Percentiles rank a stretch among this genome's conserved stretches.
Evolutionary conservation across 2,113 vertebrate genomes (phyloP).

Genomic region (Sciurus niger): DNA sequence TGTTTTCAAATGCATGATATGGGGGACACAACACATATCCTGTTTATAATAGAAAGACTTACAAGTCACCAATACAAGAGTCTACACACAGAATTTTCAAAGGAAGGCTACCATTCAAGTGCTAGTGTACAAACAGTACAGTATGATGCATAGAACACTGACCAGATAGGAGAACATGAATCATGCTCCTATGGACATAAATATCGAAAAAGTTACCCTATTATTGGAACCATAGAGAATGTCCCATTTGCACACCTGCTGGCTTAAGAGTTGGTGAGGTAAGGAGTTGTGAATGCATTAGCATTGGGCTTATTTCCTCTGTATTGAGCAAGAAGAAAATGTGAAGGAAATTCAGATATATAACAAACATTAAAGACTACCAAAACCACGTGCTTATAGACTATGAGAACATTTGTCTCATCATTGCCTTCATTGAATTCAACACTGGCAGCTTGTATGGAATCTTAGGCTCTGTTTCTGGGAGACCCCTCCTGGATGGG

Average conservation of each 20-base stretch:
- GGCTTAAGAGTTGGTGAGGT: not conserved
- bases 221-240: not conserved
- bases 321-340: constrained; percentile 17
- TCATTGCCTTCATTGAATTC: not conserved
- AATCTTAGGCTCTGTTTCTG: not conserved
- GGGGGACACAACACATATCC: not conserved
- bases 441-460: not conserved
- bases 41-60: not conserved
- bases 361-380: not conserved
- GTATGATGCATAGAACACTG: not conserved
- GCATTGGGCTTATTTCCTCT: not conserved
- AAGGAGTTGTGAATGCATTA: not conserved
- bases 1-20: not conserved
- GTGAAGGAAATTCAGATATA: constrained; percentile 5
- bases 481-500: not conserved
- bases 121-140: not conserved
- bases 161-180: not conserved
- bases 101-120: constrained; percentile 22
- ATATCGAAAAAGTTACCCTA: constrained; percentile 1
- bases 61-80: not conserved
- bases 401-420: not conserved
- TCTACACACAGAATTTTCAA: constrained; percentile 13
- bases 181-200: constrained; percentile 2
- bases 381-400: not conserved
- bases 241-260: constrained; percentile 1